Base-by-base conservation (phyloP, 2,797 vertebrate genomes). In the Leptoclinus maculatus region DNA sequence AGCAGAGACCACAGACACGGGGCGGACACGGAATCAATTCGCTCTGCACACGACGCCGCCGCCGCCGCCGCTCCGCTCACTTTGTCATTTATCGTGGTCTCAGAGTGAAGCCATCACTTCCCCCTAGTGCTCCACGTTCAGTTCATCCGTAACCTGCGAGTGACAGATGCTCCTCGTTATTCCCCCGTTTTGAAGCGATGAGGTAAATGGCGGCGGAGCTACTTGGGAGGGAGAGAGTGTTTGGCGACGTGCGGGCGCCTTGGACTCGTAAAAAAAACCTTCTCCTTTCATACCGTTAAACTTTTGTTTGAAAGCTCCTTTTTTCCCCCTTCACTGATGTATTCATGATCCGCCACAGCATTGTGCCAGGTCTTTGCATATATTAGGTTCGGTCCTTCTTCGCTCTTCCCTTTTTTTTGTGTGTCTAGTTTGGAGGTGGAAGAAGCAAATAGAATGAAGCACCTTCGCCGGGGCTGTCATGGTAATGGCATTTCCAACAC, bases 1-100 rank as follows among this genome's bases (percentile, higher is more conserved):
- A 27, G n/a, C 80, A 25, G 76, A 85, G 83, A 82, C 86, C 83
- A 78, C 62, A 89, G 74, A 81, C 83, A 69, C 66, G 62, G 62
- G 80, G 51, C 68, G 7, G 45, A 74, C 80, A 84, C 58, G 56
- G 43, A 71, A 56, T 82, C 0, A 32, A 32, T 32, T 32, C 5
- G 29, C 29, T 32, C 29, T 4, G 29, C 29, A 5, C 29, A 29
- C 29, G 29, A 4, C 29, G 29, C 63, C 9, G 11, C 49, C 21
- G 13, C 58, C 54, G 34, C 86, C 56, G 34, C 58, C 54, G 7
- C 60, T 32, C 12, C 21, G 9, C 53, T 45, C 68, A 45, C 69
- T 79, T 29, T 68, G 64, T 76, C 74, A 17, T 45, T 73, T 6
- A 23, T 32, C 3, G 60, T 43, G 70, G 77, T 74, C 67, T 29